A percentile compares a stretch with the other conserved stretches of the same genome.
phyloP scores from a whole-genome alignment of 2,888 invertebrate species.

The Scaptomyza parva region DNA sequence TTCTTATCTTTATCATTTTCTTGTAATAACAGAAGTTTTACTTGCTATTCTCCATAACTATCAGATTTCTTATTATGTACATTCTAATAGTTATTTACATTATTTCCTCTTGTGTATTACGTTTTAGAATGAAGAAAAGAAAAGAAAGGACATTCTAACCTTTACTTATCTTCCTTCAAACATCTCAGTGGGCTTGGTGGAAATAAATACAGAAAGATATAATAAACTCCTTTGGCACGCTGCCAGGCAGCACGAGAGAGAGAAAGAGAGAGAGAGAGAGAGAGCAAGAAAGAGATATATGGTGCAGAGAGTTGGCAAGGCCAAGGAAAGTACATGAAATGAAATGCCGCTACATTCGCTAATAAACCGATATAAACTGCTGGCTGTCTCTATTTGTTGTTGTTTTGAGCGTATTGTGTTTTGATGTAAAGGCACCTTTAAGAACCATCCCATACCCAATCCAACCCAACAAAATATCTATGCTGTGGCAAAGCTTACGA shows the following conservation, averaged over 20 bases:
- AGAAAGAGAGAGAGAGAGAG: not conserved
- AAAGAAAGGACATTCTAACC: too few relatives aligned
- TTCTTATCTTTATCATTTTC: too few relatives aligned
- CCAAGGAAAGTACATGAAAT: constrained; percentile 55
- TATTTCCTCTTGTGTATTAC: too few relatives aligned
- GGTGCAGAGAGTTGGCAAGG: constrained; percentile 37
- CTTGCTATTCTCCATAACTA: too few relatives aligned
- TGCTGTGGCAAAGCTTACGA: constrained; percentile 50
- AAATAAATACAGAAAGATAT: not conserved
- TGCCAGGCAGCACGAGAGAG: constrained; percentile 30
- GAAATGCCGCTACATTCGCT: constrained; percentile 59
- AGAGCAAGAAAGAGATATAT: not conserved
- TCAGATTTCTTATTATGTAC: too few relatives aligned
- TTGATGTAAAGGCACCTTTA: constrained; percentile 34
- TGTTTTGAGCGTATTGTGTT: constrained; percentile 35
- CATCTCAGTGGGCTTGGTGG: constrained; percentile 9
- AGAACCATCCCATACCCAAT: not conserved
- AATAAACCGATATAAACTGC: constrained; percentile 77
- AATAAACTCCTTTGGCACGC: constrained; percentile 34
- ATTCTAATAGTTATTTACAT: too few relatives aligned
- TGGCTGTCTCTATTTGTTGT: constrained; percentile 40
- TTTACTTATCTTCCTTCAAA: too few relatives aligned
- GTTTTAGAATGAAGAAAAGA: too few relatives aligned
- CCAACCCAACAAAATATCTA: not conserved
- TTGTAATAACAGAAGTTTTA: too few relatives aligned